Conservation (phyloP, 2,113 vertebrate genomes). For the Calidris pygmaea region DNA sequence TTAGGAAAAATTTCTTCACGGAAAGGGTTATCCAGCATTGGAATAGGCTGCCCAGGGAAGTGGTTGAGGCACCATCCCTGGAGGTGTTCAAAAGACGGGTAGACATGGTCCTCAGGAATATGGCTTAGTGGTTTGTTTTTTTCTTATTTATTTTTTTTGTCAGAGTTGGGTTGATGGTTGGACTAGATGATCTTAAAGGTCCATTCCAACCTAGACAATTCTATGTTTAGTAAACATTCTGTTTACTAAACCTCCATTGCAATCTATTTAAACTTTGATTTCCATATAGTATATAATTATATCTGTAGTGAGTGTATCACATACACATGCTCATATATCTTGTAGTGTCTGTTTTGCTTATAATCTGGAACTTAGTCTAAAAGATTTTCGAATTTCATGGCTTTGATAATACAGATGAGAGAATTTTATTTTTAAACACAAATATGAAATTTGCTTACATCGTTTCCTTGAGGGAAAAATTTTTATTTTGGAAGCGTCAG, state of each 20-base stretch:
- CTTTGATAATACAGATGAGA: not conserved
- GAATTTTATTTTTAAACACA: not conserved
- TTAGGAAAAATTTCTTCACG: too few species aligned
- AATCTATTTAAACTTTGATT: not conserved
- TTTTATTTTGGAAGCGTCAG: not conserved
- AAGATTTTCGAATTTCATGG: not conserved
- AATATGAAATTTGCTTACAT: not conserved
- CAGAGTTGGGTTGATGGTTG: too few species aligned
- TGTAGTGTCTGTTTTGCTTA: not conserved
- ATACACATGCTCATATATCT: not conserved
- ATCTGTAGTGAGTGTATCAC: not conserved
- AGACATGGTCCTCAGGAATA: too few species aligned
- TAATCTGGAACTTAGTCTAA: not conserved
- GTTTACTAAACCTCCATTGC: not conserved
- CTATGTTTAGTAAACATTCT: not conserved
- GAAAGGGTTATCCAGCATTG: too few species aligned
- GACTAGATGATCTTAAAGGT: too few species aligned
- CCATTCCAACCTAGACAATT: too few species aligned
- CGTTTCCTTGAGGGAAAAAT: not conserved
- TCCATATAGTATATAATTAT: not conserved
- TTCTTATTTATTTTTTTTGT: too few species aligned
- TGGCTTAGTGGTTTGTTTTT: too few species aligned
- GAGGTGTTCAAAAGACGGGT: too few species aligned
- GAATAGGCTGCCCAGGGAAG: too few species aligned
- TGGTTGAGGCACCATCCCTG: too few species aligned